Base-by-base conservation (phyloP, 1,140 invertebrate genomes). In the Papilio glaucus region DNA sequence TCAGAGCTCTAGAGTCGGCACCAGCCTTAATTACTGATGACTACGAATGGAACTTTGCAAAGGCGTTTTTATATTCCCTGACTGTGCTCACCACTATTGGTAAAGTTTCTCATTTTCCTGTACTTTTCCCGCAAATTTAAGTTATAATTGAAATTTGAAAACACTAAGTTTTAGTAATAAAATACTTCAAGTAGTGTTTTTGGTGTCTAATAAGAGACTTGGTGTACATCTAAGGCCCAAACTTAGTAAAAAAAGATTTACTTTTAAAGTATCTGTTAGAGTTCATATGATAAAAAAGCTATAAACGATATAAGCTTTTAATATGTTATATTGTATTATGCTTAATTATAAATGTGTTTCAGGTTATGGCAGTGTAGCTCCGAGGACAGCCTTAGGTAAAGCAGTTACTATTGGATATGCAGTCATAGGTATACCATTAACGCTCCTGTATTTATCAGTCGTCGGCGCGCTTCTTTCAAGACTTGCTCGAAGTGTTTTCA, bases 81-180 rank as follows among this genome's bases (percentile, higher is more conserved):
- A 99, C 98, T 18, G 97, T 99, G 61, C 95, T 99, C 41, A 99
- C 98, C 4, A 99, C 98, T 73, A 99, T 99, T 87, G 98, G 98
- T 99, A 94, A 96, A 96, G 95, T 4, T 53, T 24, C 49, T 72
- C 72, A 78, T 74, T 94, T 93, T 4, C 0, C 12, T 6, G 18
- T 24, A 26, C n/a, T 33, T 60, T 13, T 49, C 2, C 29, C 9
- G 18, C 1, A 45, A 18, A 18, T 15, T 6, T 15, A 33, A 33
- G 6, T 33, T 33, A 33, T 33, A 33, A 33, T 33, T 33, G 29
- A 33, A 33, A 33, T 45, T n/a, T n/a, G n/a, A n/a, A n/a, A n/a
- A n/a, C n/a, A 45, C 42, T 45, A 45, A 8, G 8, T 45, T 45
- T 41, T 15, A 1, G 13, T 42, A 42, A 42, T n/a, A 61, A 33